A percentile compares a stretch with the other conserved stretches of the same genome.
Evolutionary conservation across 2,888 invertebrate species (phyloP).

Genomic region (Brassicogethes aeneus): DNA sequence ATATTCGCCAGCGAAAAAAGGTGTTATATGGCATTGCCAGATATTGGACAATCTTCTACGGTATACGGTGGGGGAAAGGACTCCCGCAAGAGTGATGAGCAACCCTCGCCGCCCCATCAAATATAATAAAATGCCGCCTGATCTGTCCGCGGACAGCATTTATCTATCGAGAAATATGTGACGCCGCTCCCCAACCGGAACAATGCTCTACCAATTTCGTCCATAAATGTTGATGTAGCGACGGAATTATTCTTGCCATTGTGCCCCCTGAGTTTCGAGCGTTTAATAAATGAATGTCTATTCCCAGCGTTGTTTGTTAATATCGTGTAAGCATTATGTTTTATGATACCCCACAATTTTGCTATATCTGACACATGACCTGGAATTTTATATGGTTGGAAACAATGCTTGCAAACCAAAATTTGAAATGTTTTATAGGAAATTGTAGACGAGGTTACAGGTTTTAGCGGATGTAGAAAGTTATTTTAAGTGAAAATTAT

Average conservation of each 20-base stretch:
- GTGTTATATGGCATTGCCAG: constrained; percentile 9
- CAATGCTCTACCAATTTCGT: constrained; percentile 14
- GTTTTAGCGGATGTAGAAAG: too few species aligned
- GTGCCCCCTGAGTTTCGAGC: not conserved
- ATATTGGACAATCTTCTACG: constrained; percentile 8
- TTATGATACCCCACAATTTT: too few species aligned
- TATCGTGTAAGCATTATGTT: not conserved
- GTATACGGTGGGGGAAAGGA: constrained; percentile 6
- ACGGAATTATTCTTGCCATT: not conserved
- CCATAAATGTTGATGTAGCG: constrained; percentile 13
- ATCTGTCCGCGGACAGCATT: constrained; percentile 27
- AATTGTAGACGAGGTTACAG: too few species aligned
- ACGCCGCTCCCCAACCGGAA: constrained; percentile 13
- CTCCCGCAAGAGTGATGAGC: constrained; percentile 15
- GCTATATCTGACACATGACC: too few species aligned
- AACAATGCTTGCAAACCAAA: too few species aligned
- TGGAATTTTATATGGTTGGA: too few species aligned
- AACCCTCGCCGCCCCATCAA: constrained; percentile 15
- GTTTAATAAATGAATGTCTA: not conserved
- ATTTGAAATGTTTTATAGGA: too few species aligned
- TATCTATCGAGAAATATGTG: constrained; percentile 18
- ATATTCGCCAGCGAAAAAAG: constrained; percentile 8
- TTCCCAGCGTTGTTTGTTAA: not conserved
- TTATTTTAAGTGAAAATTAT: too few species aligned
- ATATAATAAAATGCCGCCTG: constrained; percentile 27